phyloP scores from a whole-genome alignment of 30 jellyfish, hydroid and myxozoan species.

The Turritopsis dohrnii region DNA sequence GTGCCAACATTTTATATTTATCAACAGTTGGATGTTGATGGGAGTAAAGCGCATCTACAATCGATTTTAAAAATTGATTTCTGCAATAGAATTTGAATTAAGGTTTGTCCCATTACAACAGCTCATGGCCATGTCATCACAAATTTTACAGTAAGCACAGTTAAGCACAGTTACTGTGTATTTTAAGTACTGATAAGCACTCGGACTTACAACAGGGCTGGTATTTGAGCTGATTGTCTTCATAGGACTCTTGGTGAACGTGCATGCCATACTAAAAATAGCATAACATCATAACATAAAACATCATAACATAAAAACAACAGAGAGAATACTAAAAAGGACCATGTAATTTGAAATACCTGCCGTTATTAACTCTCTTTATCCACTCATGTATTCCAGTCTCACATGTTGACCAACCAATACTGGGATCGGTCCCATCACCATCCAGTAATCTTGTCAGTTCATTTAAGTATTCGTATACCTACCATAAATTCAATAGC shows the following conservation, averaged over 20 bases:
- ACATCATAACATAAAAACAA: neutral
- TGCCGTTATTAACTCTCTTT: slow-evolving; percentile 26
- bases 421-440: slow-evolving; percentile 53
- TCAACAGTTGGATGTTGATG: no score
- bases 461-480: slow-evolving; percentile 57
- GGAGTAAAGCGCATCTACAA: no score
- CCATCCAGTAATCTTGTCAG: slow-evolving; percentile 54
- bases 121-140: no score
- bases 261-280: neutral
- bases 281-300: no score
- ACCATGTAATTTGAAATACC: neutral
- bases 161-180: no score
- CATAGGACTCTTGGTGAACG: neutral
- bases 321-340: neutral
- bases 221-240: neutral
- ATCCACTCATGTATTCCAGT: slow-evolving; percentile 72
- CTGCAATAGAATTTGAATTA: no score
- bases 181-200: no score
- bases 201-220: neutral
- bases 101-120: no score
- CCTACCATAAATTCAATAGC: slow-evolving; percentile 41
- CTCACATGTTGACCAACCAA: slow-evolving; percentile 45
- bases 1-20: no score
- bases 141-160: no score
- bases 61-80: no score